Percentiles rank a stretch among this genome's conserved stretches.
Evolutionary conservation across 2,113 vertebrate species (phyloP).

Genomic region (Neotoma lepida): DNA sequence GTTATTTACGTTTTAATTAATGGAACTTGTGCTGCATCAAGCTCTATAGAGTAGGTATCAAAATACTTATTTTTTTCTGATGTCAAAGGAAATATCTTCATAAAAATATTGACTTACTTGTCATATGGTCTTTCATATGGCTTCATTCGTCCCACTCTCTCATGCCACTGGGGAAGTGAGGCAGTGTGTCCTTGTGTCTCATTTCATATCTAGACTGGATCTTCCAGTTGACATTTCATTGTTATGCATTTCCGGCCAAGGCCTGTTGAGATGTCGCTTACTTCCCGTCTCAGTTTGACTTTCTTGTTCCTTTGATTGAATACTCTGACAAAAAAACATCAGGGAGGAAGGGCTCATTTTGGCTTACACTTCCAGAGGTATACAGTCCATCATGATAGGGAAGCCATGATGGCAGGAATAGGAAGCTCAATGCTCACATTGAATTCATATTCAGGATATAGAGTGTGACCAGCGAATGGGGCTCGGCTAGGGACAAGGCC

Average conservation of each 20-base stretch:
- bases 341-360: neutral
- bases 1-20: slow-evolving; percentile 66
- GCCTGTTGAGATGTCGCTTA: neutral
- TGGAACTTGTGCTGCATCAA: slow-evolving; percentile 57
- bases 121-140: rapidly evolving
- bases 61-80: neutral
- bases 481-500: neutral
- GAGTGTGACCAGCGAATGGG: neutral
- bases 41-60: slow-evolving; percentile 16
- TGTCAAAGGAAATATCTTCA: slow-evolving; percentile 19
- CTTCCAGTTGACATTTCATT: rapidly evolving
- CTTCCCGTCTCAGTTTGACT: neutral
- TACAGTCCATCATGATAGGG: neutral
- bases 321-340: neutral
- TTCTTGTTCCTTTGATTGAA: neutral
- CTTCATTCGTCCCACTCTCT: neutral
- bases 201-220: too few relatives aligned
- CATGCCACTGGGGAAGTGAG: neutral
- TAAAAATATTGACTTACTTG: neutral
- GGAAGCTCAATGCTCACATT: neutral
- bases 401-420: neutral
- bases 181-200: neutral
- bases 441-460: neutral
- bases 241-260: neutral
- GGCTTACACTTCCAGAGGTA: neutral